phyloP scores from a whole-genome alignment of 2,113 vertebrate genomes.

The Peromyscus polionotus region DNA sequence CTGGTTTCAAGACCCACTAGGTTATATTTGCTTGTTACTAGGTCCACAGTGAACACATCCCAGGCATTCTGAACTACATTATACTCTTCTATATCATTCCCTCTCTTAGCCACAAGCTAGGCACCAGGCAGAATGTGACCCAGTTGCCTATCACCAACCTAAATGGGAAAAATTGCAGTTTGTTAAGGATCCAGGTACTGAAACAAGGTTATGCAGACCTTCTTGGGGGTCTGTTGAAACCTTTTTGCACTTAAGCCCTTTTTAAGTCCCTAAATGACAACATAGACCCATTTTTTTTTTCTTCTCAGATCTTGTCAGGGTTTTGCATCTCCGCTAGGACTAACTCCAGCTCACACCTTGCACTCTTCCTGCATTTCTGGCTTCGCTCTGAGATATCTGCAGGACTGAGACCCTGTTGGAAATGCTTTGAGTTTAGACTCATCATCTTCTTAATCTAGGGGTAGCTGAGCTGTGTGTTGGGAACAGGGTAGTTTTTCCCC shows the following conservation, averaged over 20 bases:
- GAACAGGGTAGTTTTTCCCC: neutral
- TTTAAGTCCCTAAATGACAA: slow-evolving; percentile 10
- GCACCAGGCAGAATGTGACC: neutral
- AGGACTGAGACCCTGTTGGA: neutral
- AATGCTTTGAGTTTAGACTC: neutral
- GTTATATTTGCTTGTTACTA: slow-evolving; percentile 74
- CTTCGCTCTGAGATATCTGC: neutral
- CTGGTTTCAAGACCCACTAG: slow-evolving; percentile 73
- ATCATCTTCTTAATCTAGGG: neutral
- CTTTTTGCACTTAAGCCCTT: neutral
- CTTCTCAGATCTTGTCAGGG: neutral
- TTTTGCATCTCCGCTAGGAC: neutral
- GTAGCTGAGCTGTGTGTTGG: neutral
- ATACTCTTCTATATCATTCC: slow-evolving; percentile 20
- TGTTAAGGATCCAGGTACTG: neutral
- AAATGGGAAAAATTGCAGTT: neutral
- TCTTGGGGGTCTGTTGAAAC: neutral
- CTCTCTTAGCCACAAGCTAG: neutral
- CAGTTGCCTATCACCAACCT: neutral
- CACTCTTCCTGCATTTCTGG: neutral
- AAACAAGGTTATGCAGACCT: neutral
- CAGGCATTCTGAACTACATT: slow-evolving; percentile 64
- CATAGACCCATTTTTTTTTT: neutral
- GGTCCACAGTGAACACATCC: slow-evolving; percentile 67
- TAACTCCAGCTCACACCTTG: neutral